Percentiles rank a stretch among this genome's conserved stretches.
These are phyloP conservation scores for Fragum fragum DNA, from an alignment of 2,888 invertebrate species.

Conservation along the genomic window DNA sequence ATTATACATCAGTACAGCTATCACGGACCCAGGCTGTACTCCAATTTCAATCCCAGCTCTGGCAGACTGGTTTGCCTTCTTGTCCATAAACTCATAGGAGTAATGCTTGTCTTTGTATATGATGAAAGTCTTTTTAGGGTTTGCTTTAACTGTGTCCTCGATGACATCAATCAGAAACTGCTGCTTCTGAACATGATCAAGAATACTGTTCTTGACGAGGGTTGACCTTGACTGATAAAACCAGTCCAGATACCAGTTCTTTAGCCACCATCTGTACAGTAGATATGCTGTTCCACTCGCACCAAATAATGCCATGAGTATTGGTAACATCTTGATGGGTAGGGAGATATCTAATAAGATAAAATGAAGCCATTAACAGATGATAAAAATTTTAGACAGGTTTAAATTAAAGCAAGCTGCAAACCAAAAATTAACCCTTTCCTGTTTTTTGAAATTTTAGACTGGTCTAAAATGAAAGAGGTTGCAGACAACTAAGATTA, in stretches of 20 bases:
- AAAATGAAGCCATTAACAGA: no score
- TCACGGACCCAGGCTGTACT: constrained; percentile 68
- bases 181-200: constrained; percentile 17
- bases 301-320: constrained; percentile 31
- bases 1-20: constrained; percentile 74
- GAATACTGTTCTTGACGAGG: background rate
- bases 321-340: constrained; percentile 30
- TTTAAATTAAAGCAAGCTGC: no score
- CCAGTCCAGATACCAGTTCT: constrained; percentile 49
- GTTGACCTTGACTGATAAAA: constrained; percentile 31
- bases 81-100: constrained; percentile 69
- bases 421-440: no score
- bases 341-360: no score
- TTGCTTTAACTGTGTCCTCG: constrained; percentile 46
- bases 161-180: constrained; percentile 61
- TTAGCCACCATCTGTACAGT: constrained; percentile 42
- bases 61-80: constrained; percentile 71
- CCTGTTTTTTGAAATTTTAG: no score
- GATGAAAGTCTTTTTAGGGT: constrained; percentile 66
- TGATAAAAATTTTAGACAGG: no score
- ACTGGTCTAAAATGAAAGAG: no score
- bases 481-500: no score
- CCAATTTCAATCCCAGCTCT: constrained; percentile 63
- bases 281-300: constrained; percentile 34
- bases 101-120: constrained; percentile 69